Evolutionary conservation across 2,797 vertebrate genomes (phyloP).

Genomic region (Leptoclinus maculatus): DNA sequence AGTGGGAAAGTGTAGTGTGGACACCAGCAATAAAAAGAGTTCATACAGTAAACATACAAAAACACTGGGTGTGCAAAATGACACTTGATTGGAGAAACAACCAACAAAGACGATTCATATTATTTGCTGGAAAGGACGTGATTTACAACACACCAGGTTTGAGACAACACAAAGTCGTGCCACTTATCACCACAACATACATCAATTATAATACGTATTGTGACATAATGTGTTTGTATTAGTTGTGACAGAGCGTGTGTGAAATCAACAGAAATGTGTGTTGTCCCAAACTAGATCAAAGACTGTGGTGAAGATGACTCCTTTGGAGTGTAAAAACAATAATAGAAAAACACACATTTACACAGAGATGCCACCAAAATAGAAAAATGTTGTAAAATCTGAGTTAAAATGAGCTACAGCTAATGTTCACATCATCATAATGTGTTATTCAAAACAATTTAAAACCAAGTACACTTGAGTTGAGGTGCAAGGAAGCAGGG

Average conservation of each 20-base stretch:
- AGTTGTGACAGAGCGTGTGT: conserved; percentile 13
- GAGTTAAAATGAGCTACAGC: conserved; percentile 34
- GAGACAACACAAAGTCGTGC: conserved; percentile 20
- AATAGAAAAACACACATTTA: conserved; percentile 10
- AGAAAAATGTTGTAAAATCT: conserved; percentile 35
- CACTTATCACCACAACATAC: conserved; percentile 1
- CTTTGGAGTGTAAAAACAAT: conserved; percentile 15
- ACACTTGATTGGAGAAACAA: conserved; percentile 21
- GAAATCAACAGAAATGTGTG: conserved; percentile 7
- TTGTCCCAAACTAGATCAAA: conserved; percentile 19
- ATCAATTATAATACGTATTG: neutral
- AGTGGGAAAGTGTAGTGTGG: conserved; percentile 15
- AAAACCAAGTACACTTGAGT: conserved; percentile 66
- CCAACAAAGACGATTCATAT: conserved; percentile 24
- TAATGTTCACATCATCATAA: conserved; percentile 11
- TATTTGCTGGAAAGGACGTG: neutral
- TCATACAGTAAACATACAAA: conserved; percentile 56
- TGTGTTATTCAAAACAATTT: conserved; percentile 14
- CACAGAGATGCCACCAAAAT: conserved; percentile 19
- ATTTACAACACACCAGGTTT: conserved; percentile 26
- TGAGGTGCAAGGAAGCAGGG: conserved; percentile 30
- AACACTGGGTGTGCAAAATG: conserved; percentile 49
- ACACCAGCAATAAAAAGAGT: conserved; percentile 47
- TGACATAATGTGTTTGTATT: neutral
- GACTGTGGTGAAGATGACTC: conserved; percentile 7